These are phyloP conservation scores for Drosophila melanica DNA, from an alignment of 1,140 invertebrate species.

Conservation along the genomic window DNA sequence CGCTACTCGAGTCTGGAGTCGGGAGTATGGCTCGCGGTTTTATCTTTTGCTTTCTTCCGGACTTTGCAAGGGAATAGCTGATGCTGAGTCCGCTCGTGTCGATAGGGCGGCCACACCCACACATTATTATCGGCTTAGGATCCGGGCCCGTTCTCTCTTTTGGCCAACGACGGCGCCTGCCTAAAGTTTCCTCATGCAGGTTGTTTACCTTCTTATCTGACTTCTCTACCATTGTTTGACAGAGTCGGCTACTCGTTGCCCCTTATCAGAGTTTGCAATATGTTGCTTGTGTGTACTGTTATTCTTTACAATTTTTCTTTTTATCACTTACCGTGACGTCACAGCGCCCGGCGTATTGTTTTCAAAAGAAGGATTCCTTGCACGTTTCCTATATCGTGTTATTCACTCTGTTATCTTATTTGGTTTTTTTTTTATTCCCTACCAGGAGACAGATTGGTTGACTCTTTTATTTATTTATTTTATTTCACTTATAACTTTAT, in stretches of 20 bases:
- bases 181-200: constrained; percentile 65
- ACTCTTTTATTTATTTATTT: constrained; percentile 15
- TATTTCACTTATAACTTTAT: neutral
- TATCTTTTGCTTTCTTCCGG: constrained; percentile 73
- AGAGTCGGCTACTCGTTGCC: constrained; percentile 14
- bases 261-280: constrained; percentile 69
- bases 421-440: constrained; percentile 11
- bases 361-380: constrained; percentile 38
- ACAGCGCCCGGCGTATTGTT: constrained; percentile 40
- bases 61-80: constrained; percentile 36
- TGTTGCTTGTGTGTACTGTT: constrained; percentile 40
- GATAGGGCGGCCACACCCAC: constrained; percentile 47
- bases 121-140: constrained; percentile 54
- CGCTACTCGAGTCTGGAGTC: constrained; percentile 19
- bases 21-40: constrained; percentile 31
- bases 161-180: constrained; percentile 51
- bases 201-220: constrained; percentile 77
- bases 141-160: constrained; percentile 34
- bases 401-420: constrained; percentile 29
- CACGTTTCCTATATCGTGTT: constrained; percentile 37
- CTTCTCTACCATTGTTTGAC: constrained; percentile 52
- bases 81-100: constrained; percentile 27
- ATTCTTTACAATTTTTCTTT: neutral
- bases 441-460: constrained; percentile 55
- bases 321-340: constrained; percentile 64